Evolutionary conservation across 1,140 invertebrate genomes (phyloP).

Genomic region (Diprion similis): DNA sequence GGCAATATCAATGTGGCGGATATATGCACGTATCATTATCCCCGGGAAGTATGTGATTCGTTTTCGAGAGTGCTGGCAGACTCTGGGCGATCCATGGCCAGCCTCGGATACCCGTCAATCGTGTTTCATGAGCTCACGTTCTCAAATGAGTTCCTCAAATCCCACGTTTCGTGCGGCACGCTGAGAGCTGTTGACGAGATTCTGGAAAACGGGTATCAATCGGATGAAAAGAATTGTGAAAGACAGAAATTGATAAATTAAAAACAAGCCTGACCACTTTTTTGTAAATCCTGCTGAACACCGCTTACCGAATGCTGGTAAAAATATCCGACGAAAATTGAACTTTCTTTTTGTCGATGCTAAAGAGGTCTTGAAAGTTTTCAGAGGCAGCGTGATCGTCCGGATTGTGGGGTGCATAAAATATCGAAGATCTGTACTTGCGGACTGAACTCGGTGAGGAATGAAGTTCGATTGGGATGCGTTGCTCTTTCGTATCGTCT

Average conservation of each 20-base stretch:
- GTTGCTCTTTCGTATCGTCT: not conserved
- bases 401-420: slow-evolving; percentile 11
- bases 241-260: not conserved
- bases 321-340: not conserved
- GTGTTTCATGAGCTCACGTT: not conserved
- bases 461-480: slow-evolving; percentile 2
- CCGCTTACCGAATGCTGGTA: not conserved
- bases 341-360: not conserved
- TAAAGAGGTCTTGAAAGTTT: not conserved
- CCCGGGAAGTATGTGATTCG: not conserved
- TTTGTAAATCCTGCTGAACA: not conserved
- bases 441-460: not conserved
- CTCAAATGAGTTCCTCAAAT: not conserved
- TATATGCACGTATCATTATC: slow-evolving; percentile 7
- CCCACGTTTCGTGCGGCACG: not conserved
- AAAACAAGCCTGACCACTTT: not conserved
- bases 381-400: not conserved
- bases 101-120: not conserved
- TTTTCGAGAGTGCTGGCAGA: not conserved
- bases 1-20: slow-evolving; percentile 7
- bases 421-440: not conserved
- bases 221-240: not conserved
- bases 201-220: not conserved
- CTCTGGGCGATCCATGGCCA: not conserved
- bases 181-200: not conserved